Conservation (phyloP, 2,888 invertebrate species). For the Tillus elongatus region DNA sequence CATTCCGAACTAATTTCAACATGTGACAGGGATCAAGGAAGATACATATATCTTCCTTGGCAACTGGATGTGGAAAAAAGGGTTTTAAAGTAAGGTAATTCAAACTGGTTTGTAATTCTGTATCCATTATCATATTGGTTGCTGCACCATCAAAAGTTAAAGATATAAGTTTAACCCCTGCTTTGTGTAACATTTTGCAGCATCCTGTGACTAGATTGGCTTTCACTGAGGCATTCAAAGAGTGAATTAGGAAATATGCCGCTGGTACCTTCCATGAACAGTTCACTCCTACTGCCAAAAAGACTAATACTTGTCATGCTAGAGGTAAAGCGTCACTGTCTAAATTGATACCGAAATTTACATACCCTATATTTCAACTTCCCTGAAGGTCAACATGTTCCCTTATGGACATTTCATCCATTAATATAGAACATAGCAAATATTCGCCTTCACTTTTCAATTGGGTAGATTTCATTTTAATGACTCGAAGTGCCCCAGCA, state of each 20-base stretch:
- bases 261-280: slow-evolving; percentile 15
- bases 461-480: slow-evolving; percentile 14
- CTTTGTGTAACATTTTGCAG: slow-evolving; percentile 8
- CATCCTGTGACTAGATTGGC: slow-evolving; percentile 15
- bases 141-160: slow-evolving; percentile 16
- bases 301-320: slow-evolving; percentile 14
- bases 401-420: slow-evolving; percentile 21
- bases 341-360: slow-evolving; percentile 14
- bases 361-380: slow-evolving; percentile 10
- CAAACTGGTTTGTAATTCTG: slow-evolving; percentile 2
- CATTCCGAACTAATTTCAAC: slow-evolving; percentile 12
- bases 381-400: slow-evolving; percentile 19
- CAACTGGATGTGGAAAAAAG: slow-evolving; percentile 9
- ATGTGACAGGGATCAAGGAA: slow-evolving; percentile 14
- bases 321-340: slow-evolving; percentile 12
- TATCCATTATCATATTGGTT: slow-evolving; percentile 12
- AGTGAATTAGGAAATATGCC: slow-evolving; percentile 14
- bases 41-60: slow-evolving; percentile 12
- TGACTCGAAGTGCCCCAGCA: slow-evolving; percentile 17
- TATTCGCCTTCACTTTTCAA: slow-evolving; percentile 9
- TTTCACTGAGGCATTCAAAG: slow-evolving; percentile 14
- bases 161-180: slow-evolving; percentile 9
- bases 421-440: slow-evolving; percentile 13
- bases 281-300: slow-evolving; percentile 13
- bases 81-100: slow-evolving; percentile 3